These are phyloP conservation scores for Aphis craccivora DNA, from an alignment of 1,140 invertebrate species.

Conservation along the genomic window DNA sequence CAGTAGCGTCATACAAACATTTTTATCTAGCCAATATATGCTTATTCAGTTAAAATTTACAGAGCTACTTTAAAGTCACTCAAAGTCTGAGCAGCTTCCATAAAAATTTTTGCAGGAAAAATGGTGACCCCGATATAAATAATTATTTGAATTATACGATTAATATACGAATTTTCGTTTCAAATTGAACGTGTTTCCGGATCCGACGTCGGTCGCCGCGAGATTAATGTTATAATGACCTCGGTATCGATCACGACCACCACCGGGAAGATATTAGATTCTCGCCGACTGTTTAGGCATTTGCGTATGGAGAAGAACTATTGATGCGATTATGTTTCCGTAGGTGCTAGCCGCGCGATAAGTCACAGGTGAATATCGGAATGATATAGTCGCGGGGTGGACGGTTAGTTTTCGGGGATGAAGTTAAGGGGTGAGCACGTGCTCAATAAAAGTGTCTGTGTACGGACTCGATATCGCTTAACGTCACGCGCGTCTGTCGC, in stretches of 20 bases:
- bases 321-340: background rate
- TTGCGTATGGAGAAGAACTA: background rate
- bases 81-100: background rate
- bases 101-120: too few species aligned
- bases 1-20: too few species aligned
- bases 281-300: too few species aligned
- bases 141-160: too few species aligned
- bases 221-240: background rate
- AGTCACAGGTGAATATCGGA: background rate
- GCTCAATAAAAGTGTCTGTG: constrained; percentile 1
- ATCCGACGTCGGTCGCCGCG: background rate
- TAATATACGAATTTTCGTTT: too few species aligned
- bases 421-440: background rate
- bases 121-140: too few species aligned
- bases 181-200: too few species aligned
- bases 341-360: background rate
- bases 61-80: background rate
- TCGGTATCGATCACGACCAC: background rate
- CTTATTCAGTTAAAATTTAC: background rate
- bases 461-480: background rate
- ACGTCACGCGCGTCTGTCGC: background rate
- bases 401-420: background rate
- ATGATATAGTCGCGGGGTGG: background rate
- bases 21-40: background rate
- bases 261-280: background rate